Base-by-base conservation (phyloP, 2,797 vertebrate species). In the Loris lydekkerianus region DNA sequence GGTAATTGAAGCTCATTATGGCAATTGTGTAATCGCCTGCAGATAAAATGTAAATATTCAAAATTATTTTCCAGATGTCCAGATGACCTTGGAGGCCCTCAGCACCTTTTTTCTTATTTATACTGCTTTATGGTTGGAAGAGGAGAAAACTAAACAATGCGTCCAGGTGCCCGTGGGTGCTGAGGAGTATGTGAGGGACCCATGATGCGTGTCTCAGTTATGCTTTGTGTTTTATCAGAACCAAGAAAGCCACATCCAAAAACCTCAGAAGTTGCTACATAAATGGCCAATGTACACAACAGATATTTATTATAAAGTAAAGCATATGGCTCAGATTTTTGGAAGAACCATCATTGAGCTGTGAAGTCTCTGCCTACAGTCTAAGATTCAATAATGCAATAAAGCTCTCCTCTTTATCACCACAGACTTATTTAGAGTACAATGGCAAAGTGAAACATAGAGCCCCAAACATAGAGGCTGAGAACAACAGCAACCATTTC, bases 1-100 rank as follows among this genome's bases (percentile, higher is more conserved):
- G 60, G 6, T 87, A 27, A 82, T 27, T 17, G 23, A 78, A 76
- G 37, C 46, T 86, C 56, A 34, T 77, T 1, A 0, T 13, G 7
- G 67, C 46, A 63, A 93, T 37, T 21, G 8, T 69, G 7, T 21
- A 4, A 8, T 70, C 58, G 81, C 58, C 61, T 89, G 23, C 25
- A 77, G 80, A 49, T 25, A 72, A 82, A 60, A 49, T 31, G 37
- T 46, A 75, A 87, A 77, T 90, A 88, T 61, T 93, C 83, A 17
- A 95, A 87, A 65, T 77, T 70, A 34, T 61, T 86, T 78, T 75
- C 67, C 40, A 77, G 46, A 31, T 67, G 60, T 80, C n/a, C 58
- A 60, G 78, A 46, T n/a, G 70, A 29, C 37, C 9, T 0, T 18
- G 40, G 2, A 63, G 43, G 61, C 61, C 76, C 20, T 61, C 49